Evolutionary conservation across 1,140 invertebrate species (phyloP), one percentile per base, ranked within the genome.

Genomic region (Bombus superbus): DNA sequence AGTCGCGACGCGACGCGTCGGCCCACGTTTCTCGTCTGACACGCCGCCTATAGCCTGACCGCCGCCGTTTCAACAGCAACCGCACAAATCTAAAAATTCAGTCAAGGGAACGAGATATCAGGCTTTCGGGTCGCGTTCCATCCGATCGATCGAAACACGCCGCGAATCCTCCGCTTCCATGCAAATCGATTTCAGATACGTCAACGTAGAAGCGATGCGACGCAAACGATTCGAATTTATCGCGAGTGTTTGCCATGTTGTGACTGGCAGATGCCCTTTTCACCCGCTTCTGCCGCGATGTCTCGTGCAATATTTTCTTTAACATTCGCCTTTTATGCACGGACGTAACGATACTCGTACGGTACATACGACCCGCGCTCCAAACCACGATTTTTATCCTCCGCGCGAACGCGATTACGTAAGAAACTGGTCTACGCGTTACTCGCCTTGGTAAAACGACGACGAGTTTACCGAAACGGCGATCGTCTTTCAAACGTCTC

Each of bases 261-360:
- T 90, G 89, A 78, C 88, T 90, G 38, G 28, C 35, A 83, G 80
- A 86, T 90, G 72, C 74, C 86, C 82, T 90, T 80, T 90, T 90
- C 86, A 90, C 86, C 83, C 80, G 44, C 18, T 71, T 53, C 18
- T 32, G 25, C 47, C 53, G 38, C 57, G 38, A 28, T 18, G n/a
- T 35, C 64, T 35, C 11, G 66, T 4, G 1, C 0, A 57, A n/a
- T 40, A 5, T 64, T 13, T 0, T 47, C 4, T 40, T 66, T 35
- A 2, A 4, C 25, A 3, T 28, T 25, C 5, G 6, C 1, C 22
- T 25, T 69, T 59, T 28, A 32, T 8, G 0, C 9, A 10, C 5
- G 5, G 25, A 42, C 9, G 38, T n/a, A 44, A 25, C 13, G 13
- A 64, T 15, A 13, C 11, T 62, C 8, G 47, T 5, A 62, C 28